Conservation (phyloP, 2,797 vertebrate genomes). For the Hydrocynus forskahlii region DNA sequence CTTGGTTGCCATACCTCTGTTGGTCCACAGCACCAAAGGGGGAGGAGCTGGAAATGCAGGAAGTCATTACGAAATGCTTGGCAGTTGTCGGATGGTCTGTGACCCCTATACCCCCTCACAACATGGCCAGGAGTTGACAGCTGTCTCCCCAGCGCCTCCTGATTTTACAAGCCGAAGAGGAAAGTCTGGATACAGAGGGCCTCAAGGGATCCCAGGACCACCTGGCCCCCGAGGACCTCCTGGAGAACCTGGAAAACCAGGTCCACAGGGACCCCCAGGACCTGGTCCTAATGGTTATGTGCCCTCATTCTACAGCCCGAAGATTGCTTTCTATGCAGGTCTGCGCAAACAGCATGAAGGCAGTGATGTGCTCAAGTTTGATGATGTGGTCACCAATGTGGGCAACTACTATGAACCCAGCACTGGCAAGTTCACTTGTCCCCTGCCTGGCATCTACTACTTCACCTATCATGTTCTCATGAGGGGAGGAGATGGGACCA, state of each 20-base stretch:
- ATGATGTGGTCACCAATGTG: conserved; percentile 89
- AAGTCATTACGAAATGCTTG: conserved; percentile 92
- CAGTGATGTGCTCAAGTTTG: conserved; percentile 85
- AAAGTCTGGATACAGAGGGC: conserved; percentile 85
- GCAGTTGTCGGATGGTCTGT: conserved; percentile 89
- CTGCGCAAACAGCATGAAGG: conserved; percentile 86
- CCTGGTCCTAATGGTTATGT: conserved; percentile 82
- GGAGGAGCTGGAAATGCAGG: conserved; percentile 82
- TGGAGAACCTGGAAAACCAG: conserved; percentile 82
- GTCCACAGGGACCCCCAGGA: conserved; percentile 81
- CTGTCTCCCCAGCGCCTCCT: conserved; percentile 78
- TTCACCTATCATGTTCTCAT: conserved; percentile 87
- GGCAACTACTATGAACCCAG: conserved; percentile 89
- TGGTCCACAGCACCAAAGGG: conserved; percentile 93
- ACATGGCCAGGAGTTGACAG: conserved; percentile 71
- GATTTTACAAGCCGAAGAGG: conserved; percentile 87
- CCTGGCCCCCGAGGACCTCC: conserved; percentile 80
- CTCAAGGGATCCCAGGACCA: conserved; percentile 81
- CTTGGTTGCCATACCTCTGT: conserved; percentile 93
- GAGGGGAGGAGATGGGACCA: conserved; percentile 87
- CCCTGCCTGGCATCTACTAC: conserved; percentile 86
- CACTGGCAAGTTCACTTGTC: conserved; percentile 89
- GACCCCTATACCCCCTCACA: conserved; percentile 81
- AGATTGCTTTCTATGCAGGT: conserved; percentile 88
- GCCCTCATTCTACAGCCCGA: conserved; percentile 83